Base-by-base conservation (phyloP, 92 coral and sea anemone species). In the Pocillopora grandis region DNA sequence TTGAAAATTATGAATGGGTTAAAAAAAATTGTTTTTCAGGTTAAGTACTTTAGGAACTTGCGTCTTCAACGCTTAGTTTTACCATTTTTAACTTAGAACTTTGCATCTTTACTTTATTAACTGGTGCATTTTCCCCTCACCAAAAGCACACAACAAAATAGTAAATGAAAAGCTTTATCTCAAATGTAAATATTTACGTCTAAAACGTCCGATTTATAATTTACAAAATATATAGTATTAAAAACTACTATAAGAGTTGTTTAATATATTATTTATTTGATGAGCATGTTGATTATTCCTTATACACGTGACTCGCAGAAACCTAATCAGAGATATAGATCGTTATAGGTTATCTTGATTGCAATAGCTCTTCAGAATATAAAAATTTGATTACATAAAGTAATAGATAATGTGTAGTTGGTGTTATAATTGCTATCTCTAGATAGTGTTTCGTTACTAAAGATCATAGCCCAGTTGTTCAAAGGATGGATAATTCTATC, bases 241-340 rank as follows among this genome's bases (percentile, higher is more conserved):
- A 59, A 21, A 9, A 71, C n/a, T 9, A 35, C 59, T 8, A 15
- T 12, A 69, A 71, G 36, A 71, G 70, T 71, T 48, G 14, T 37
- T 58, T 71, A 58, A 59, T 70, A 31, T 81, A 71, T 81, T 81
- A 81, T 81, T 81, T 81, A 81, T 81, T 42, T 81, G 60, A 66
- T 48, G 36, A 36, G 61, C 64, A 36, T 59, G 75, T 71, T 71
- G 65, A 61, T 71, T 81, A 33, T 70, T 56, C 78, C 65, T 81
- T 42, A 36, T 55, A 19, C 58, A 21, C 31, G 76, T n/a, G 13
- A 69, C 76, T 19, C 52, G 5, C 63, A 21, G 17, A 15, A 57
- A 27, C 35, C 75, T 70, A 55, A 10, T 21, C 4, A 76, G 49
- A 61, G 14, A 60, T 23, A 33, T 33, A n/a, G 8, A 58, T 58